A percentile compares a stretch with the other conserved stretches of the same genome.
Conservation (phyloP, 2,113 vertebrate genomes). For the Sula dactylatra region DNA sequence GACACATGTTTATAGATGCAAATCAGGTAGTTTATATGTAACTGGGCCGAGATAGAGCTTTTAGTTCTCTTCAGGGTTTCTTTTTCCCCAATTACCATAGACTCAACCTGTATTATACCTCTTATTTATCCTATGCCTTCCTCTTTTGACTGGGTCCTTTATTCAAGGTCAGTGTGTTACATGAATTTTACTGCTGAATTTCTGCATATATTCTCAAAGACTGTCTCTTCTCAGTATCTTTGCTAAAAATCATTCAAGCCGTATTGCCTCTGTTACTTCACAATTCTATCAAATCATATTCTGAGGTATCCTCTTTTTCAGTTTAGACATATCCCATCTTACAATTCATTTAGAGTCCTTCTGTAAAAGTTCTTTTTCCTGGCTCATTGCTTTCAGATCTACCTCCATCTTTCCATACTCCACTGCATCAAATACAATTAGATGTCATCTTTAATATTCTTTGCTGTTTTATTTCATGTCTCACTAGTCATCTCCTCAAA, state of each 20-base stretch:
- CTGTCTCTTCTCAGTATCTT: background rate
- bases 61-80: background rate
- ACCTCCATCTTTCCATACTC: background rate
- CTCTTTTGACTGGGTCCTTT: background rate
- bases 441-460: slow-evolving; percentile 7
- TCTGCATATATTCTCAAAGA: background rate
- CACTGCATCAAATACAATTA: slow-evolving; percentile 15
- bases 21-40: background rate
- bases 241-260: background rate
- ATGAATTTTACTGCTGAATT: background rate
- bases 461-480: slow-evolving; percentile 1
- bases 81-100: background rate
- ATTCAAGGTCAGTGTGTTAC: background rate
- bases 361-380: background rate
- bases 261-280: background rate
- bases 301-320: background rate
- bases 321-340: background rate
- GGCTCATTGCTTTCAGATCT: background rate
- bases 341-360: background rate
- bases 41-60: background rate
- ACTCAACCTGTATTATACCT: background rate
- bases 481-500: background rate
- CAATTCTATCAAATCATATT: background rate
- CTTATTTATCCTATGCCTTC: background rate
- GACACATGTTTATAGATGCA: background rate